These are phyloP conservation scores for Rapana venosa DNA, from an alignment of 2,888 invertebrate species.

Conservation along the genomic window DNA sequence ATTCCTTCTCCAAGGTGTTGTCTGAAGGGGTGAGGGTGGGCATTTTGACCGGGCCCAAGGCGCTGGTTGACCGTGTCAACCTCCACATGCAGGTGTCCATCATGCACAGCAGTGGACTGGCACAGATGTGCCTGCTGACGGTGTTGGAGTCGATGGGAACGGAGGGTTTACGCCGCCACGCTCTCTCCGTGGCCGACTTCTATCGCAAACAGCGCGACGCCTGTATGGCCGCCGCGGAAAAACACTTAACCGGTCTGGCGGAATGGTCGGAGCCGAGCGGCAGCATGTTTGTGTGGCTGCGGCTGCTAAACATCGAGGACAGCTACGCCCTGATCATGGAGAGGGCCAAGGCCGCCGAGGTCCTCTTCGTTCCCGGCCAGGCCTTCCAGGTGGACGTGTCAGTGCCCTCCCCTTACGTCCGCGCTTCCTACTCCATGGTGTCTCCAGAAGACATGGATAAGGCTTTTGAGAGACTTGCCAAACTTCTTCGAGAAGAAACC, in stretches of 20 bases:
- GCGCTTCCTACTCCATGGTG: slow-evolving; percentile 86
- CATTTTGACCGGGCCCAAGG: slow-evolving; percentile 86
- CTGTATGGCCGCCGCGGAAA: slow-evolving; percentile 82
- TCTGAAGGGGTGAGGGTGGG: slow-evolving; percentile 83
- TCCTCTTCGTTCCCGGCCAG: slow-evolving; percentile 85
- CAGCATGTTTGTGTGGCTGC: slow-evolving; percentile 89
- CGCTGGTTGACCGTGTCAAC: slow-evolving; percentile 83
- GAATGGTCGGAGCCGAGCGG: slow-evolving; percentile 85
- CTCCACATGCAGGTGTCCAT: slow-evolving; percentile 86
- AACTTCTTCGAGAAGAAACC: slow-evolving; percentile 20
- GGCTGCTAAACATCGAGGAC: slow-evolving; percentile 84
- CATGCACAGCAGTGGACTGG: slow-evolving; percentile 83
- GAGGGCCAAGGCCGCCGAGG: slow-evolving; percentile 84
- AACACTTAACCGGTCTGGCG: slow-evolving; percentile 83
- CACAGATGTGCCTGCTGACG: slow-evolving; percentile 82
- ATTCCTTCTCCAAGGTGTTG: slow-evolving; percentile 86
- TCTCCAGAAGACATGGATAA: slow-evolving; percentile 83
- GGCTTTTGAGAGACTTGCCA: slow-evolving; percentile 50
- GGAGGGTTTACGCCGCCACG: slow-evolving; percentile 83
- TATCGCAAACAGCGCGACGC: slow-evolving; percentile 84
- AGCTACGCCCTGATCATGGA: slow-evolving; percentile 87
- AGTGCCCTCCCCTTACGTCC: slow-evolving; percentile 84
- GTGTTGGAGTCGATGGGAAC: slow-evolving; percentile 83
- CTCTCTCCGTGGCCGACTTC: slow-evolving; percentile 82
- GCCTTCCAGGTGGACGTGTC: slow-evolving; percentile 84